A percentile compares a stretch with the other conserved stretches of the same genome.
Conservation (phyloP, 2,113 vertebrate genomes). For the Chlamydotis undulata region DNA sequence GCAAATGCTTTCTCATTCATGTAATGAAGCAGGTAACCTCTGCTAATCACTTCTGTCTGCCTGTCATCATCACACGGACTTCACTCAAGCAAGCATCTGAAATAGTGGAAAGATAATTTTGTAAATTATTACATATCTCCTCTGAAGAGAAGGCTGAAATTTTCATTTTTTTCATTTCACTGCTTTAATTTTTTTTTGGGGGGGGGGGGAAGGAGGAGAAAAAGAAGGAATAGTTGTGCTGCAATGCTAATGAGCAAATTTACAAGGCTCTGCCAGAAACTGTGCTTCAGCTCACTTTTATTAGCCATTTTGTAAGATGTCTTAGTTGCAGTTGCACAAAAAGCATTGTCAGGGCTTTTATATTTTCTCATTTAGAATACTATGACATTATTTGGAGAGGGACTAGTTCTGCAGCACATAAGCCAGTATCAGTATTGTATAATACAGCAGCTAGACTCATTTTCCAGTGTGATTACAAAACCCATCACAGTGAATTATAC, state of each 20-base stretch:
- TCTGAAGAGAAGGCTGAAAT: neutral
- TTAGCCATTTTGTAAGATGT: slow-evolving; percentile 45
- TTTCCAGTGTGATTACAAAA: slow-evolving; percentile 68
- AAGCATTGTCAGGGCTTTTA: slow-evolving; percentile 48
- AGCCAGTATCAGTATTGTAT: slow-evolving; percentile 35
- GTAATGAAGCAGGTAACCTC: neutral
- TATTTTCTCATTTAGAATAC: slow-evolving; percentile 53
- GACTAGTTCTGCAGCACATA: neutral
- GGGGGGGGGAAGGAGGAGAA: neutral
- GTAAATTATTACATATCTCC: neutral
- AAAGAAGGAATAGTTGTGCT: neutral
- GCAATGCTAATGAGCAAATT: slow-evolving; percentile 36
- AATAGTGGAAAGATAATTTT: neutral
- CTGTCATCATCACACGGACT: neutral
- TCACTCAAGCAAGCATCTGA: neutral
- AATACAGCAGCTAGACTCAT: slow-evolving; percentile 54
- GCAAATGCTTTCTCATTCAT: neutral
- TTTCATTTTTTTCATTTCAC: neutral
- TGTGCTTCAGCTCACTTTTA: slow-evolving; percentile 17
- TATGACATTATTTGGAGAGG: slow-evolving; percentile 37
- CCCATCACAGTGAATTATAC: slow-evolving; percentile 66
- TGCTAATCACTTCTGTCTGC: neutral
- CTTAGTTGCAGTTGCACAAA: slow-evolving; percentile 56
- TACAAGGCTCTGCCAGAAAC: neutral
- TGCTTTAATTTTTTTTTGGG: neutral